A percentile compares a stretch with the other conserved stretches of the same genome.
These are phyloP conservation scores for Diuraphis noxia DNA, from an alignment of 1,140 invertebrate genomes.

Conservation along the genomic window DNA sequence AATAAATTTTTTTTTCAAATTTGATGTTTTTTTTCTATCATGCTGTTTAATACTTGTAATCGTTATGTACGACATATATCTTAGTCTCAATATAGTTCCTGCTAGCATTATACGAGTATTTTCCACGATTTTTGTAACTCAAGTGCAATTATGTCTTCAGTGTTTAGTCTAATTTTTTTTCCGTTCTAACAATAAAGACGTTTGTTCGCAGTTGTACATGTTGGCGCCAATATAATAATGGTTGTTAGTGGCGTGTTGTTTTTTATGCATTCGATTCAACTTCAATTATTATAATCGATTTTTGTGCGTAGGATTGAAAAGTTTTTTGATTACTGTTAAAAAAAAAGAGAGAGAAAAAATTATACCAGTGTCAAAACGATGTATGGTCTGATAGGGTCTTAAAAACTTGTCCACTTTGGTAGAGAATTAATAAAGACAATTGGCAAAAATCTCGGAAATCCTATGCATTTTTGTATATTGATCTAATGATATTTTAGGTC, in stretches of 20 bases:
- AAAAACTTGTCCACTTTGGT: neutral
- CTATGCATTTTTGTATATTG: neutral
- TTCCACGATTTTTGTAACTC: neutral
- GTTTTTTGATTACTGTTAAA: neutral
- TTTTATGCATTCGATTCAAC: neutral
- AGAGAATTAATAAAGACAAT: neutral
- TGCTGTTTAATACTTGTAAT: neutral
- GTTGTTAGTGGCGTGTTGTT: neutral
- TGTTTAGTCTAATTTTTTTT: neutral
- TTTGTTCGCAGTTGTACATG: neutral
- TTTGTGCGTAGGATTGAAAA: conserved; percentile 13
- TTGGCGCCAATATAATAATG: conserved; percentile 26
- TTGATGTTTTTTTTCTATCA: neutral
- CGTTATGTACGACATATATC: neutral
- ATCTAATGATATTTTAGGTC: neutral
- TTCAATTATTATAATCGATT: conserved; percentile 12
- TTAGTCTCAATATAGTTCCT: neutral
- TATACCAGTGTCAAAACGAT: neutral
- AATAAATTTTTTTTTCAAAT: neutral
- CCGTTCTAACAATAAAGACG: neutral
- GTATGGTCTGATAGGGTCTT: neutral
- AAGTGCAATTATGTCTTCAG: neutral
- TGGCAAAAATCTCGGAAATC: neutral
- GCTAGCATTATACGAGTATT: neutral
- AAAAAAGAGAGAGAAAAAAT: neutral